Evolutionary conservation across 2,888 invertebrate genomes (phyloP).

Genomic region (Tetropium fuscum): DNA sequence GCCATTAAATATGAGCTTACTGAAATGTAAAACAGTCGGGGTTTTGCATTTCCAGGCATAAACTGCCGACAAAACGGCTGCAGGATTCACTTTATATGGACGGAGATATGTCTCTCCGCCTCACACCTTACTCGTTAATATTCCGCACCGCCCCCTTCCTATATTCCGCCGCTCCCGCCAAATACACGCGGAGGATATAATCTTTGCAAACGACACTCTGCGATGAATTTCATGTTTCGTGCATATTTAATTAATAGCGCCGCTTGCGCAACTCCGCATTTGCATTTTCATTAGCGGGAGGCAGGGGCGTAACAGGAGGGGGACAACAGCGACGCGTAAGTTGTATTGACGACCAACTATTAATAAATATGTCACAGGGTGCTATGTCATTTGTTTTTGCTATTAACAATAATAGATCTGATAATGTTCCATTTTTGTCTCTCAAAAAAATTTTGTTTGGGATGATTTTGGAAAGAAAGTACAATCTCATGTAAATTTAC

Average conservation of each 20-base stretch:
- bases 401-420: too few relatives aligned
- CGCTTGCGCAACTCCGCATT: constrained; percentile 16
- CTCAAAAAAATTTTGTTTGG: too few relatives aligned
- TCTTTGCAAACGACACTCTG: constrained; percentile 60
- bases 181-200: constrained; percentile 56
- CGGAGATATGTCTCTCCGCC: constrained; percentile 55
- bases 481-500: too few relatives aligned
- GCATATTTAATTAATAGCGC: constrained; percentile 64
- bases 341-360: too few relatives aligned
- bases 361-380: too few relatives aligned
- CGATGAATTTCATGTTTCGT: constrained; percentile 63
- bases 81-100: constrained; percentile 66
- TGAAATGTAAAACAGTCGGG: constrained; percentile 68
- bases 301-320: neutral
- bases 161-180: constrained; percentile 40
- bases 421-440: too few relatives aligned
- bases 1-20: constrained; percentile 69
- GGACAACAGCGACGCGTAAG: neutral
- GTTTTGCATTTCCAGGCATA: constrained; percentile 68
- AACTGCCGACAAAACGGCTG: constrained; percentile 67
- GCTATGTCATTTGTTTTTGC: too few relatives aligned
- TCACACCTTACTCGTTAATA: constrained; percentile 60
- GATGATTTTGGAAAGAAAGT: too few relatives aligned
- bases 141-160: constrained; percentile 51
- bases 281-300: constrained; percentile 52